Conservation (phyloP, 2,797 vertebrate species). For the Syndactyla subalaris region DNA sequence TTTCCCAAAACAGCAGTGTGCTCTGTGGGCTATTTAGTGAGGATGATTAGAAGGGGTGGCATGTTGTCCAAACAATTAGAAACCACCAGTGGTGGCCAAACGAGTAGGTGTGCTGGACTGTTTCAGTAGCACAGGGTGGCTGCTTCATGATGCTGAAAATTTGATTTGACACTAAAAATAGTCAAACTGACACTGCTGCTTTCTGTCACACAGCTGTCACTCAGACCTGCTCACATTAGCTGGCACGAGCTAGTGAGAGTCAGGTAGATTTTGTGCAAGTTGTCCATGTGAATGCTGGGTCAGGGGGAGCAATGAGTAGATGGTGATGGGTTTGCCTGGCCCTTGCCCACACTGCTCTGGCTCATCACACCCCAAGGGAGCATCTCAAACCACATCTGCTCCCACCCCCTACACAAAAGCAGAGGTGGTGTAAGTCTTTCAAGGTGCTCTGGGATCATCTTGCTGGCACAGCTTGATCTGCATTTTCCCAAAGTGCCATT, state of each 20-base stretch:
- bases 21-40: not conserved
- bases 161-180: not conserved
- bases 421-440: not conserved
- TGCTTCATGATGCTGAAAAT: not conserved
- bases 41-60: not conserved
- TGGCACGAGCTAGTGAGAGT: not conserved
- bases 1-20: fast-evolving
- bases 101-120: not conserved
- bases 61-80: not conserved
- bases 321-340: not conserved
- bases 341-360: not conserved
- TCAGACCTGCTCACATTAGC: not conserved
- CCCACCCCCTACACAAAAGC: fast-evolving
- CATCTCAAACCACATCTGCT: not conserved
- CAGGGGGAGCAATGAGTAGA: not conserved
- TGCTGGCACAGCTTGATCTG: not conserved
- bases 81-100: not conserved
- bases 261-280: not conserved
- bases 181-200: not conserved
- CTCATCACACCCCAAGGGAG: not conserved
- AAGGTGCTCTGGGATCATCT: fast-evolving
- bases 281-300: fast-evolving
- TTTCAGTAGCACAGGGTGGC: not conserved
- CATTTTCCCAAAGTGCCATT: not conserved
- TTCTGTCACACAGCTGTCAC: not conserved